Evolutionary conservation across 2,797 vertebrate genomes (phyloP), one percentile per base, ranked within the genome.

Genomic region (Argya squamiceps): DNA sequence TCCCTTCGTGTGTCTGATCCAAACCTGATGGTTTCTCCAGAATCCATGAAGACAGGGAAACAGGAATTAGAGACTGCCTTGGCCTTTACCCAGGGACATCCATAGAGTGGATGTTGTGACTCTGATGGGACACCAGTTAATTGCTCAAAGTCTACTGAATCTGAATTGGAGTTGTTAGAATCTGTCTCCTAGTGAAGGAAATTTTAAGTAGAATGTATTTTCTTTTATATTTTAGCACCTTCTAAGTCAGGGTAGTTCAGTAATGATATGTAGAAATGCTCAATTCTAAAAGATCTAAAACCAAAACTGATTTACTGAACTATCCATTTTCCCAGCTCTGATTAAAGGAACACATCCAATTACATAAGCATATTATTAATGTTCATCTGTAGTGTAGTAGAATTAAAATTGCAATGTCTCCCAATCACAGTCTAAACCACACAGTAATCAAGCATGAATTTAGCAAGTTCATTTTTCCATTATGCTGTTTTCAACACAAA

Each of bases 401-500:
- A 97, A 97, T 97, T 97, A 96, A 93, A 97, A 96, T 96, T 94
- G 88, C 86, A 97, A 77, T 95, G 80, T 84, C 71, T 97, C 89
- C 95, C 88, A 97, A 96, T 97, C 93, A 97, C 55, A 49, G 37
- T 36, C 59, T 96, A 96, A 95, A 88, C 91, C 55, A 5, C 91
- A 56, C 46, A 91, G 91, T 95, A 97, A 98, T 97, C 95, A 97
- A 97, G 93, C 75, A 95, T 93, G 92, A 97, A 97, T 97, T 97
- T 97, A 97, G 96, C 88, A 93, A 97, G 94, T 97, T 97, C 96
- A 97, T 97, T 97, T 97, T 97, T 97, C 96, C 91, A 97, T 97
- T 97, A 97, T 96, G 96, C 96, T 97, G 97, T 97, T 97, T 97
- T 97, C 96, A 97, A 95, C 94, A 97, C 95, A 97, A 97, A 95